Base-by-base conservation (phyloP, 1,140 invertebrate species). In the Idris sp. region DNA sequence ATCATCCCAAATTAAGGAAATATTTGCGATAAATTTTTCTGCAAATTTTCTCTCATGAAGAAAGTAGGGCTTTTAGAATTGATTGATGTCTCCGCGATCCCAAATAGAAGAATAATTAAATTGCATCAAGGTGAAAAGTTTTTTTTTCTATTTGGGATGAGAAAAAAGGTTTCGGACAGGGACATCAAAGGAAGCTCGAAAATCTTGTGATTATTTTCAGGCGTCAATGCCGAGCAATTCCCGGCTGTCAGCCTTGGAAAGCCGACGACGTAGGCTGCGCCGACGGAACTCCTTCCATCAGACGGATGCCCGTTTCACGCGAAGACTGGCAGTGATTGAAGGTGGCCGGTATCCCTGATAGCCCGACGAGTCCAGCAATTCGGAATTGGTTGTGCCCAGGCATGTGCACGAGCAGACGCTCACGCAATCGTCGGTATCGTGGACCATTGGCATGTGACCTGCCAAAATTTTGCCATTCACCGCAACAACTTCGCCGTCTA, bases 401-500 rank as follows among this genome's bases (percentile, higher is more conserved):
- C 92, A 93, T 0, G 92, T 92, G 74, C 92, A 93, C 0, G 92
- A 93, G 74, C 92, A 93, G 3, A 93, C 92, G 10, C 91, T 92
- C 1, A 92, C 88, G 30, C 90, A 88, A 61, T 92, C 89, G 35
- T 91, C 90, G 0, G 83, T 81, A 72, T 89, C 86, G 74, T 89
- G 85, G 6, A 88, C 80, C 61, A 88, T 84, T n/a, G 87, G 88
- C 15, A 88, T 86, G 74, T 91, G 91, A 5, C 89, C 89, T 0
- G 90, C 87, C 4, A 92, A 76, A 1, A 91, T 78, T 78, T 91
- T 92, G 0, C 91, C 92, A 77, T 90, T 93, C 11, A 92, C 90
- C 16, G 89, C 91, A 79, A 96, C 91, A 6, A 95, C 90, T 81
- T 96, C 94, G n/a, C 93, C 94, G 46, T 96, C 94, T 4, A 96